Conservation (phyloP, 2,797 vertebrate species). For the Rhinatrema bivittatum region DNA sequence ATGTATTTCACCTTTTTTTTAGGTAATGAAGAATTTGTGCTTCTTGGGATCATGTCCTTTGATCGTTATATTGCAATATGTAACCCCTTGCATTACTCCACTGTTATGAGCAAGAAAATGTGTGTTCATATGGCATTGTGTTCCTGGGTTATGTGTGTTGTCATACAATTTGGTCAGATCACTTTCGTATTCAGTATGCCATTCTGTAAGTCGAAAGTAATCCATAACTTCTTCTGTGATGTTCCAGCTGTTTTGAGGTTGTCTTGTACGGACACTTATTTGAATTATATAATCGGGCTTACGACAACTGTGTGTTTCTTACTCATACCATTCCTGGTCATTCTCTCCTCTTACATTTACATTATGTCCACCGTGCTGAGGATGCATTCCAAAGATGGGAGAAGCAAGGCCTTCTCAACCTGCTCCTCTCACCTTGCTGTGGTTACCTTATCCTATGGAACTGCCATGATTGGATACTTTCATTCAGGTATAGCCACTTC, state of each 20-base stretch:
- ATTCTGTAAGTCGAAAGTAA: slow-evolving; percentile 16
- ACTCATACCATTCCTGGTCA: slow-evolving; percentile 25
- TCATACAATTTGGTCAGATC: slow-evolving; percentile 1
- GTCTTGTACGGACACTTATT: slow-evolving; percentile 16
- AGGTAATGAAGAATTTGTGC: slow-evolving; percentile 1
- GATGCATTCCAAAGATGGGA: slow-evolving; percentile 5
- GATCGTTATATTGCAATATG: slow-evolving; percentile 10
- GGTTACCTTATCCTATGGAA: slow-evolving; percentile 38
- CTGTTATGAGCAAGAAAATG: slow-evolving; percentile 13
- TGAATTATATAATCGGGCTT: slow-evolving; percentile 20
- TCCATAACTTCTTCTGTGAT: slow-evolving; percentile 38
- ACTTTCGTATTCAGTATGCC: slow-evolving; percentile 26
- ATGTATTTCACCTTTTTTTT: slow-evolving; percentile 23
- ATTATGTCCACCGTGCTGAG: slow-evolving; percentile 15
- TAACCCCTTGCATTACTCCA: slow-evolving; percentile 13
- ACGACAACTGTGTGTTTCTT: slow-evolving; percentile 25
- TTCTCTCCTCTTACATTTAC: slow-evolving; percentile 25
- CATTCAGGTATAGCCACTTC: slow-evolving; percentile 16
- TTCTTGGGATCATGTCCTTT: slow-evolving; percentile 15
- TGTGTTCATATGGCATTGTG: slow-evolving; percentile 17
- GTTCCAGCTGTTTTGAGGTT: slow-evolving; percentile 22
- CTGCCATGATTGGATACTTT: slow-evolving; percentile 41
- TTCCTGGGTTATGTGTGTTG: slow-evolving; percentile 9
- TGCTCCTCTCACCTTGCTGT: slow-evolving; percentile 34
- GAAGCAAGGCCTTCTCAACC: slow-evolving; percentile 25